phyloP scores from a whole-genome alignment of 2,888 invertebrate species.

The Eurytoma adleriae region DNA sequence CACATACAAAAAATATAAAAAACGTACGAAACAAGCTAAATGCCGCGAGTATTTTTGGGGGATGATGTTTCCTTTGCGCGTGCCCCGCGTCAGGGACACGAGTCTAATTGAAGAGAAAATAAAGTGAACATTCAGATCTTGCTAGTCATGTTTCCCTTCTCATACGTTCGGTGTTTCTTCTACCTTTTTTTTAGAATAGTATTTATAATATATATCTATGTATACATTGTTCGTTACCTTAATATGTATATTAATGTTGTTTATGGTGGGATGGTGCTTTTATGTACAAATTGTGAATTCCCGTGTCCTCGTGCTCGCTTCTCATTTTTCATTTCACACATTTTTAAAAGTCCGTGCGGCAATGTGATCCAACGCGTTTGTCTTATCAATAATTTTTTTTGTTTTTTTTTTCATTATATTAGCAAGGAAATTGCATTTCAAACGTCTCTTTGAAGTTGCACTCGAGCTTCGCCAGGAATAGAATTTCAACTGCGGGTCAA shows the following conservation, averaged over 20 bases:
- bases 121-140: slow-evolving; percentile 64
- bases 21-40: slow-evolving; percentile 62
- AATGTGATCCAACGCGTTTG: slow-evolving; percentile 25
- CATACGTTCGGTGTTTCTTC: slow-evolving; percentile 50
- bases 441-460: slow-evolving; percentile 30
- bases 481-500: background rate
- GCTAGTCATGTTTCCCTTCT: slow-evolving; percentile 57
- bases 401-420: no score
- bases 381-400: no score
- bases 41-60: slow-evolving; percentile 58
- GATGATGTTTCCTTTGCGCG: slow-evolving; percentile 23
- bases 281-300: slow-evolving; percentile 74
- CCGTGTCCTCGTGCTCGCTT: slow-evolving; percentile 65
- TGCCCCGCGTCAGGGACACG: background rate
- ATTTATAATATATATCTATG: slow-evolving; percentile 64
- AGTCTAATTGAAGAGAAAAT: slow-evolving; percentile 24
- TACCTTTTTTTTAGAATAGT: slow-evolving; percentile 59
- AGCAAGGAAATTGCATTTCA: slow-evolving; percentile 28
- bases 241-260: slow-evolving; percentile 65
- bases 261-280: slow-evolving; percentile 72
- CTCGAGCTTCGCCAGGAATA: background rate
- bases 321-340: slow-evolving; percentile 31
- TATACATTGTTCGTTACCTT: slow-evolving; percentile 62
- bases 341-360: background rate
- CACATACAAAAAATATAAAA: slow-evolving; percentile 59